Evolutionary conservation across 2,888 invertebrate genomes (phyloP).

Genomic region (Meghimatium bilineatum): DNA sequence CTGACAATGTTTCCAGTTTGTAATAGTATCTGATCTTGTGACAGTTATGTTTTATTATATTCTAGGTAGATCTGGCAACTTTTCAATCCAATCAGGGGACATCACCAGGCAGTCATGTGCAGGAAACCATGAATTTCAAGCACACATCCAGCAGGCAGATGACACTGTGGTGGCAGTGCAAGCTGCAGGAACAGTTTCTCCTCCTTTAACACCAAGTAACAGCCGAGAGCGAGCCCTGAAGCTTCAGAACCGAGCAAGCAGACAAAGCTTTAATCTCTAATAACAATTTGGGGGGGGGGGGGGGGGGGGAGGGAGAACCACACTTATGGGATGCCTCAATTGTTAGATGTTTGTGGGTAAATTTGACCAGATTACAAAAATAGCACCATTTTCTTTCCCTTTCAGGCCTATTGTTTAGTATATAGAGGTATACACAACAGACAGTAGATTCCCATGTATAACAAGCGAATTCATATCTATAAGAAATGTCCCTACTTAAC

Average conservation of each 20-base stretch:
- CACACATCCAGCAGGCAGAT: constrained; percentile 21
- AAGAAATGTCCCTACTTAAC: no score
- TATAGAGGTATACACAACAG: no score
- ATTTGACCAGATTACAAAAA: no score
- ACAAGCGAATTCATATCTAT: no score
- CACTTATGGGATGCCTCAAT: no score
- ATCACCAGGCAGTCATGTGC: constrained; percentile 24
- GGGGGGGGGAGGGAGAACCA: no score
- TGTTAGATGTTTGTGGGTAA: no score
- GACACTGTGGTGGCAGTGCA: not conserved
- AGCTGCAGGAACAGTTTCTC: constrained; percentile 16
- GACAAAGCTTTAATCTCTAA: not conserved
- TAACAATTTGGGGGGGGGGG: no score
- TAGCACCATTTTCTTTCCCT: no score
- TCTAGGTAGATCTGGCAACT: not conserved
- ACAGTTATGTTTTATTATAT: not conserved
- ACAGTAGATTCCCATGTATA: no score
- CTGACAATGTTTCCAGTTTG: no score
- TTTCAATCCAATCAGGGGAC: constrained; percentile 42
- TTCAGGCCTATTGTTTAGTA: no score
- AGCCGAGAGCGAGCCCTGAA: constrained; percentile 6
- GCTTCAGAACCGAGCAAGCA: not conserved
- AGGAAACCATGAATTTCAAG: constrained; percentile 1
- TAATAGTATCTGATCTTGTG: not conserved
- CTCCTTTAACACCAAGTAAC: constrained; percentile 26